These are phyloP conservation scores for Anolis carolinensis DNA, from an alignment of 2,113 vertebrate species.

Conservation along the genomic window DNA sequence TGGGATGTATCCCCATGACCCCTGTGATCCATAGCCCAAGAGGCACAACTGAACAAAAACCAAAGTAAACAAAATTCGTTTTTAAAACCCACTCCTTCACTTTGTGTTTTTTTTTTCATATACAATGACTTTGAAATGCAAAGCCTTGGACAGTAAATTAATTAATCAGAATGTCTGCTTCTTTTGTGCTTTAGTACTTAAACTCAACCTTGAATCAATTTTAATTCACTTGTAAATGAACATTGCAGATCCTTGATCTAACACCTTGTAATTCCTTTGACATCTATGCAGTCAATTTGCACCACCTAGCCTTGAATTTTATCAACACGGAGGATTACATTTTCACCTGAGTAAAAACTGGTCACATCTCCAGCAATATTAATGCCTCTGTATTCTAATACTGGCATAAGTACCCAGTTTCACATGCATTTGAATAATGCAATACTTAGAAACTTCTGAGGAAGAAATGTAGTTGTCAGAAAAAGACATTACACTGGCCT, in stretches of 20 bases:
- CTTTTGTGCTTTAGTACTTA: neutral
- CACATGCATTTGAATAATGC: neutral
- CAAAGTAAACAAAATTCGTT: neutral
- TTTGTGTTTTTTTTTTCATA: neutral
- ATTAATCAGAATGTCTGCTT: neutral
- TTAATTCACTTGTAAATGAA: slow-evolving; percentile 7
- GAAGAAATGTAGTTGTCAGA: neutral
- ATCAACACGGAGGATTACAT: neutral
- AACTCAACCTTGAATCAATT: neutral
- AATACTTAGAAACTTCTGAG: neutral
- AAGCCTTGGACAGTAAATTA: neutral
- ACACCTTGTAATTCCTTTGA: neutral
- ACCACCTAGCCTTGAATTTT: neutral
- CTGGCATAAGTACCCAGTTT: neutral
- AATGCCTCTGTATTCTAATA: neutral
- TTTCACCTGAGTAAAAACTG: neutral
- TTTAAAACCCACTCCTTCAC: neutral
- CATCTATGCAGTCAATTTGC: neutral
- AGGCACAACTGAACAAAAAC: neutral
- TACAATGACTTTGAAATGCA: neutral
- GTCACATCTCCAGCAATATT: neutral
- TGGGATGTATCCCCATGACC: neutral
- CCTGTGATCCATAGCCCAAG: neutral
- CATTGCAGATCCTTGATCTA: neutral
- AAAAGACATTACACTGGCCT: no score